Base-by-base conservation (phyloP, 2,888 invertebrate species). In the Zhengitettix transpicula region DNA sequence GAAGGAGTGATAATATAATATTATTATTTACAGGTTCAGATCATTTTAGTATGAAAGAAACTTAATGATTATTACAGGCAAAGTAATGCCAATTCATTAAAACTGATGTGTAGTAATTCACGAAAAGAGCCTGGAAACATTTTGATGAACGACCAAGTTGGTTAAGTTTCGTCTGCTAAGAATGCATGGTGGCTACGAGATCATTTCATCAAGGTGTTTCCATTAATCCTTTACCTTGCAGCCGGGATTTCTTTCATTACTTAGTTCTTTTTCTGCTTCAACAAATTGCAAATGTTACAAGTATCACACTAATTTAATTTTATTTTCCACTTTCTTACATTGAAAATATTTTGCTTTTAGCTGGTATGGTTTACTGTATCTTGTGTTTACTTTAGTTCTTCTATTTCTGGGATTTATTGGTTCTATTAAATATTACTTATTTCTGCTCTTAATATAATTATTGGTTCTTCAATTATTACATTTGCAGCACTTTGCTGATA, bases 191-290 rank as follows among this genome's bases (percentile, higher is more conserved):
- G 65, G 65, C 65, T 65, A 61, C 64, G 64, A 64, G 60, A 61
- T 62, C 65, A 65, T 66, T 67, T 73, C 72, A 75, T 76, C 76
- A 77, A 77, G 74, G 75, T 76, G 75, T 76, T 76, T 77, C 77
- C 77, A 73, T 71, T 66, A 66, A 68, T 61, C 59, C 57, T 55
- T 57, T 61, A 65, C 62, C 68, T 66, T 68, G 69, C 69, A 72
- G 72, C 72, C 67, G 71, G 72, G 73, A 71, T 47, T 47, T 47
- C 47, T 47, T 47, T 47, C 47, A 12, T 47, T 47, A 14, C 47
- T 47, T 47, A 14, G n/a, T 47, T 47, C n/a, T n/a, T 47, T 47
- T 14, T 47, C 47, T 47, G 47, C 47, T 47, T 12, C n/a, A 14
- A 47, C n/a, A 14, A 47, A 47, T 14, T 1, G n/a, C n/a, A 5